Evolutionary conservation across 2,888 invertebrate genomes (phyloP).

Genomic region (Cantharis lateralis): DNA sequence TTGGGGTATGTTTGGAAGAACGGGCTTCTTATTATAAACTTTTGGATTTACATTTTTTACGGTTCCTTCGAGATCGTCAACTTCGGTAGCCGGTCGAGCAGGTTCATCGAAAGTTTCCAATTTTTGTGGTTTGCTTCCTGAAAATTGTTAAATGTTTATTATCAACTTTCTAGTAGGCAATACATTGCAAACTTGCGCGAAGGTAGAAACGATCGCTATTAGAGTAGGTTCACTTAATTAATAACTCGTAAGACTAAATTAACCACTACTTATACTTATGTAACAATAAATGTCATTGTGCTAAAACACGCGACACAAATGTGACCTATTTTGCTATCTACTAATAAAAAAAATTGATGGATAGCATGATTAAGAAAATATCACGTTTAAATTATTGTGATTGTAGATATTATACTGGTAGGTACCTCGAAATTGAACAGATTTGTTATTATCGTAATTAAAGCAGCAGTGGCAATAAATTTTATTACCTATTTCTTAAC

Average conservation of each 20-base stretch:
- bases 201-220: slow-evolving; percentile 2
- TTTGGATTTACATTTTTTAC: slow-evolving; percentile 31
- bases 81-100: slow-evolving; percentile 37
- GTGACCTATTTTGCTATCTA: slow-evolving; percentile 8
- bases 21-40: slow-evolving; percentile 28
- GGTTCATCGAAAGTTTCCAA: slow-evolving; percentile 50
- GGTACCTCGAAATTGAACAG: not conserved
- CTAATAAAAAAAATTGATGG: not conserved
- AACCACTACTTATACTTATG: not conserved
- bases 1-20: slow-evolving; percentile 30
- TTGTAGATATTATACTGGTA: not conserved
- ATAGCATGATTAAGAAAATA: not conserved
- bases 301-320: slow-evolving; percentile 21
- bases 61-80: slow-evolving; percentile 41
- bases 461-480: not conserved
- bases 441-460: not conserved
- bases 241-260: slow-evolving; percentile 9
- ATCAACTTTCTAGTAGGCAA: not conserved
- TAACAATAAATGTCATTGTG: slow-evolving; percentile 8
- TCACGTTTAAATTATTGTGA: not conserved
- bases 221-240: slow-evolving; percentile 9
- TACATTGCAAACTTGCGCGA: not conserved
- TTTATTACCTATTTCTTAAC: not conserved
- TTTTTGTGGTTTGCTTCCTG: slow-evolving; percentile 48
- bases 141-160: not conserved